A percentile compares a stretch with the other conserved stretches of the same genome.
phyloP scores from a whole-genome alignment of 2,113 vertebrate species.

The Anser cygnoides region DNA sequence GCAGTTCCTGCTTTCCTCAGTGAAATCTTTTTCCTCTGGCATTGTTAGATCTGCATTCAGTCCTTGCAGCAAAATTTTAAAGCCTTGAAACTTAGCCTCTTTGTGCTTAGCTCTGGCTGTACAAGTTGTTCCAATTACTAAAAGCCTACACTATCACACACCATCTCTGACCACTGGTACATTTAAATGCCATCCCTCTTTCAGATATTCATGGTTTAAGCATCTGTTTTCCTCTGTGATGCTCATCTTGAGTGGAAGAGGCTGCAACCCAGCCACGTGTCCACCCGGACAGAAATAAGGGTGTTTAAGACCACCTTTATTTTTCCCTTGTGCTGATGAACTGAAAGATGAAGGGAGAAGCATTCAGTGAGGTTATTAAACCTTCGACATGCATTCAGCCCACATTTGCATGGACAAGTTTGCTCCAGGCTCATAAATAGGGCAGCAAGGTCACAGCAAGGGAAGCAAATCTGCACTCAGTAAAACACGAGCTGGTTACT shows the following conservation, averaged over 20 bases:
- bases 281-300: background rate
- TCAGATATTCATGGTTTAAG: background rate
- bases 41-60: background rate
- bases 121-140: background rate
- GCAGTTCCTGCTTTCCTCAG: background rate
- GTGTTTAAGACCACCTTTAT: background rate
- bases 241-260: background rate
- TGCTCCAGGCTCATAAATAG: background rate
- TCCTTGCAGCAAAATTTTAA: background rate
- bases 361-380: fast-evolving
- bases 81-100: background rate
- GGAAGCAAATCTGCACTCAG: background rate
- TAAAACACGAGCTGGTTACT: background rate
- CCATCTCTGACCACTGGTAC: fast-evolving
- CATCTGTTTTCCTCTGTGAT: background rate
- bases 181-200: background rate
- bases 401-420: background rate
- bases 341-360: background rate
- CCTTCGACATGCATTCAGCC: background rate
- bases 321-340: background rate
- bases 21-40: background rate
- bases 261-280: background rate
- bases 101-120: background rate
- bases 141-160: background rate
- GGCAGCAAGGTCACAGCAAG: fast-evolving